Percentiles rank a stretch among this genome's conserved stretches.
These are phyloP conservation scores for Tauraco erythrolophus DNA, from an alignment of 2,113 vertebrate species.

Conservation along the genomic window DNA sequence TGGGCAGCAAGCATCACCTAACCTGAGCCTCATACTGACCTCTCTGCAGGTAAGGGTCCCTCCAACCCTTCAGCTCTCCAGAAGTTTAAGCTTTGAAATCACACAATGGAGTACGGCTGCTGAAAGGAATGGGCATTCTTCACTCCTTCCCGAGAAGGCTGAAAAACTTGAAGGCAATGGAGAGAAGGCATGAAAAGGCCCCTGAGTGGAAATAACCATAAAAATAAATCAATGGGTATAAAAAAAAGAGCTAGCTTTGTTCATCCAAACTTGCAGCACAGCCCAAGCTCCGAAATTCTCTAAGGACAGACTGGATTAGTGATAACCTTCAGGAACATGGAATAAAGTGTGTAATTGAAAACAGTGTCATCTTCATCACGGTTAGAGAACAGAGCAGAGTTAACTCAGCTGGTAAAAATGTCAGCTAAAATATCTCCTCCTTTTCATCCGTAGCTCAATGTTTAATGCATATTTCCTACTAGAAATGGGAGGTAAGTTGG, in stretches of 20 bases:
- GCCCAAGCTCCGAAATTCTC: not conserved
- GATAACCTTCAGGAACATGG: not conserved
- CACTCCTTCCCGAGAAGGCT: not conserved
- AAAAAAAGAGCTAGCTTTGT: not conserved
- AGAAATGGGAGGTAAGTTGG: not conserved
- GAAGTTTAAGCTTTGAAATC: not conserved
- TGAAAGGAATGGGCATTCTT: not conserved
- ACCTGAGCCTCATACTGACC: rapidly evolving
- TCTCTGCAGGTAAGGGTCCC: not conserved
- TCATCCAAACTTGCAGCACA: not conserved
- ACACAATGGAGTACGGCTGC: rapidly evolving
- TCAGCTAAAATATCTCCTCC: not conserved
- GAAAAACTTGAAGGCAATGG: not conserved
- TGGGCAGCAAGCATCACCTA: not conserved
- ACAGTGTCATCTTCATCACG: not conserved
- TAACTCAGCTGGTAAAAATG: not conserved
- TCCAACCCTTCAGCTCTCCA: not conserved
- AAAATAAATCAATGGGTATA: not conserved
- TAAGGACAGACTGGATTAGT: not conserved
- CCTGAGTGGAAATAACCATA: not conserved
- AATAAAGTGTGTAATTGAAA: not conserved
- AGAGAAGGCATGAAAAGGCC: not conserved
- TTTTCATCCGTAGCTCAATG: not conserved
- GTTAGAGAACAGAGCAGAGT: not conserved
- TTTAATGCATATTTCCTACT: not conserved